Evolutionary conservation across 2,113 vertebrate species (phyloP), one percentile per base, ranked within the genome.

Genomic region (Lichenostomus cassidix): DNA sequence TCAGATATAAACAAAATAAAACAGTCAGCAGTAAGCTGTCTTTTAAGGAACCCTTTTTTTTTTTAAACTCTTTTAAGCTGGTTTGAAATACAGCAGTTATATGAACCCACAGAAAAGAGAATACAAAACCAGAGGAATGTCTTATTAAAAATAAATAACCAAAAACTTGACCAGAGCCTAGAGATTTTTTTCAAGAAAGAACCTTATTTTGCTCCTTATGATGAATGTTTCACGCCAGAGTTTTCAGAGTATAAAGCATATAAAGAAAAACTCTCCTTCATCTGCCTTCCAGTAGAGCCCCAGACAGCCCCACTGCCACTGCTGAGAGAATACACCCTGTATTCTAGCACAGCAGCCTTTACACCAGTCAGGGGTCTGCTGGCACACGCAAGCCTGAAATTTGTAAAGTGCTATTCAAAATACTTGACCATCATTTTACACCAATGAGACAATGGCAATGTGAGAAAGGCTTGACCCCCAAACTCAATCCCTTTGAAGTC

Each of bases 1-100:
- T 78, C 90, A 86, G 91, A 86, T 42, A 84, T 63, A 91, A 86
- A 86, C 92, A 92, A 92, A 84, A 89, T 87, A 63, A 95, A 94
- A 37, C 62, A 96, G 89, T 68, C 77, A 93, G 82, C 70, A 83
- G 39, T 74, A 93, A 74, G 24, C 60, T 93, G 75, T 73, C 47
- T 97, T 95, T 94, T 84, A 97, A 67, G 47, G 22, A 94, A 35
- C 3, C 11, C 15, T 53, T 80, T 59, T 69, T 65, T 84, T 83
- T 91, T 27, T 70, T 52, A 8, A 78, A 49, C 29, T 65, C 46
- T 52, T 80, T 83, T 68, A 88, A 79, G 33, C 55, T 50, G 53
- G 29, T 41, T 53, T 60, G 59, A 87, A 94, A 87, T 76, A 56
- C 17, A 42, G 1, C 35, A 28, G 28, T 63, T 91, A 56, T 5